Evolutionary conservation across 2,888 invertebrate species (phyloP).

Genomic region (Halictus ligatus): DNA sequence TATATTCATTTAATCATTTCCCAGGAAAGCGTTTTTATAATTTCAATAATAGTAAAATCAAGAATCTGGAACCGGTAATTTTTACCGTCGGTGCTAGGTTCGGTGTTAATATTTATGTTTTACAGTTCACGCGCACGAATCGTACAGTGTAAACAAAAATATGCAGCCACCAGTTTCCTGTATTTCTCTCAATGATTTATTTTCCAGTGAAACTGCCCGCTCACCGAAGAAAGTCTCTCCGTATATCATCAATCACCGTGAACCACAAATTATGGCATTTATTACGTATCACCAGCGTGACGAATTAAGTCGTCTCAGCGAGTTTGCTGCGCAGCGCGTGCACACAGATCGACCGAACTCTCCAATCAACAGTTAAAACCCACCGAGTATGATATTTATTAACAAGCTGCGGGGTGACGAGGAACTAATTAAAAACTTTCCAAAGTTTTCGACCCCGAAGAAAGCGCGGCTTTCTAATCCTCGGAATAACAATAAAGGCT

Average conservation of each 20-base stretch:
- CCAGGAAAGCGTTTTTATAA: no score
- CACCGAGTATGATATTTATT: background rate
- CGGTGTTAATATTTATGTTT: no score
- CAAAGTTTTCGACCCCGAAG: background rate
- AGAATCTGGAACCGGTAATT: no score
- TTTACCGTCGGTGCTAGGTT: no score
- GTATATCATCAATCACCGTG: background rate
- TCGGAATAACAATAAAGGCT: background rate
- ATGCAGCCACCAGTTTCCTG: background rate
- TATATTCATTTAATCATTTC: no score
- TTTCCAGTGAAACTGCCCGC: background rate
- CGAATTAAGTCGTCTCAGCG: background rate
- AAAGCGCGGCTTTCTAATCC: background rate
- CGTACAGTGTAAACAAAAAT: background rate
- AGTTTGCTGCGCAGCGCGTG: background rate
- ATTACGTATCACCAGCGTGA: background rate
- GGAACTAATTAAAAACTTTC: background rate
- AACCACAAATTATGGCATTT: constrained; percentile 9
- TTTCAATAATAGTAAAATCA: no score
- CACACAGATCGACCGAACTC: background rate
- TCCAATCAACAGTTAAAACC: background rate
- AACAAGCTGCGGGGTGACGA: background rate
- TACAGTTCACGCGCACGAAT: no score
- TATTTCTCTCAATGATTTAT: background rate
- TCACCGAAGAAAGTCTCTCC: background rate